Percentiles rank a stretch among this genome's conserved stretches.
Conservation (phyloP, 2,113 vertebrate genomes). For the Axis porcinus region DNA sequence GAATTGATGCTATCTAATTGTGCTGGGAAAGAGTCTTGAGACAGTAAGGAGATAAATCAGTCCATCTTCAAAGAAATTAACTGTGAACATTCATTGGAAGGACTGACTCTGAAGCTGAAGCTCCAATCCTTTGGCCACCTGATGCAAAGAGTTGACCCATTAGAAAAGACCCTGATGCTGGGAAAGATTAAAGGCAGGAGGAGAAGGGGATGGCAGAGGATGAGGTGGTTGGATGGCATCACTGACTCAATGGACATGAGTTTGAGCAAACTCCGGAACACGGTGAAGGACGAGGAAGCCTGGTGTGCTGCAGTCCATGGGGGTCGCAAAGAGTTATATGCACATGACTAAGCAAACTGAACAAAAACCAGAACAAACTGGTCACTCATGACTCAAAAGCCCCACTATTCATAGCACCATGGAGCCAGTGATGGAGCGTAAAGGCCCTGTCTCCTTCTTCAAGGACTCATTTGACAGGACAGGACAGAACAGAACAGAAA, state of each 20-base stretch:
- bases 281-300: background rate
- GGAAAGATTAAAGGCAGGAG: background rate
- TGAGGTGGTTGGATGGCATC: background rate
- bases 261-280: rapidly evolving
- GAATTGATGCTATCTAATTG: background rate
- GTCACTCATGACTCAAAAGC: background rate
- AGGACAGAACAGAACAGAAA: background rate
- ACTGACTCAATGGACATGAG: background rate
- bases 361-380: background rate
- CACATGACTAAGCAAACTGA: background rate
- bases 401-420: background rate
- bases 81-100: background rate
- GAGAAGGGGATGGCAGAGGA: background rate
- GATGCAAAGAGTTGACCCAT: background rate
- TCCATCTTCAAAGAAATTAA: background rate
- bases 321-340: rapidly evolving
- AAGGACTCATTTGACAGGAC: background rate
- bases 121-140: background rate
- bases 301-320: background rate
- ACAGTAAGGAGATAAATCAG: background rate
- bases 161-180: background rate
- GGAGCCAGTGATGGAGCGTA: background rate
- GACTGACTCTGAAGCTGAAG: background rate
- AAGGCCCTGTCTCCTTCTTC: background rate
- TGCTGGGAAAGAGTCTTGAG: background rate